Evolutionary conservation across 2,797 vertebrate species (phyloP), one percentile per base, ranked within the genome.

Genomic region (Hephaestus fuliginosus): DNA sequence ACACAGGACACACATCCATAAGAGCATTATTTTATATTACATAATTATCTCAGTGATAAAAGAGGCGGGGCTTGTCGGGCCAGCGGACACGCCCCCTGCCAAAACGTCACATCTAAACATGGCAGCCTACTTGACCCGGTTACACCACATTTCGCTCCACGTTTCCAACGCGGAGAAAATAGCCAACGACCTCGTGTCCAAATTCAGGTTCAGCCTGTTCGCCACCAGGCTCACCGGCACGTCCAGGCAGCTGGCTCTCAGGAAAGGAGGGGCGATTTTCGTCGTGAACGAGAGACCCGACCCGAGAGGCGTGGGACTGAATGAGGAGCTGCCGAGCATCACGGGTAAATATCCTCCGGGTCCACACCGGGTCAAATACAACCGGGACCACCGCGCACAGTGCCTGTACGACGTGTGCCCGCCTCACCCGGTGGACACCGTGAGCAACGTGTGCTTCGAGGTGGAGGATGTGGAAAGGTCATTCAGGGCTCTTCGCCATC

Each of bases 401-500:
- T 95, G 94, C 36, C 92, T 98, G 2, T 98, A 98, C 1, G 97
- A 97, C 0, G 60, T 94, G 36, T 72, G 48, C 18, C 73, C 84
- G 0, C 71, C 5, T 7, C 82, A 89, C 65, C 9, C 88, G 5
- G 93, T 97, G 76, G 95, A 98, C 55, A 97, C 97, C 0, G 98
- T 95, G 10, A 96, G 95, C 74, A 99, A 98, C 0, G 85, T 99
- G 87, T 98, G 97, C 79, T 98, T 98, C 3, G 97, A 99, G 77
- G 97, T 98, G 78, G 94, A 95, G 0, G 93, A 97, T 0, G 96
- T 96, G 30, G 89, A 91, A 0, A 91, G 88, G 53, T 93, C 96
- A 56, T 95, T 93, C 88, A 70, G 57, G 17, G 88, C 10, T n/a
- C 94, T 99, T 9, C 88, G 85, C 10, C 75, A 87, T 0, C 80